Percentiles rank a stretch among this genome's conserved stretches.
These are phyloP conservation scores for Gymnothorax javanicus DNA, from an alignment of 2,797 vertebrate species.

Conservation along the genomic window DNA sequence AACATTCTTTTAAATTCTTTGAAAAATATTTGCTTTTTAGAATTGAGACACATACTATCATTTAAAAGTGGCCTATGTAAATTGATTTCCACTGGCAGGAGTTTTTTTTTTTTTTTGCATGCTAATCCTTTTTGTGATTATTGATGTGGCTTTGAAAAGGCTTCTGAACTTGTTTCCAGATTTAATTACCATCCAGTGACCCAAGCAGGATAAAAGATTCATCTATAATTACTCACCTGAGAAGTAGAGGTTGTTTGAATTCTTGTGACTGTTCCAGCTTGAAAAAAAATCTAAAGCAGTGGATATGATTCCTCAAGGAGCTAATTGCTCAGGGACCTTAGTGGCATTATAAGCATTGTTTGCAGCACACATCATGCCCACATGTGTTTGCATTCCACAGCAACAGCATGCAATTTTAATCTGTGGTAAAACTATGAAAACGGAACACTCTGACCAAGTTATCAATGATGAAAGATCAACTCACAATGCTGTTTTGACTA, in stretches of 20 bases:
- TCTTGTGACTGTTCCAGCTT: constrained; percentile 7
- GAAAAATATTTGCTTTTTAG: constrained; percentile 32
- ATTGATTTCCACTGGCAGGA: constrained; percentile 39
- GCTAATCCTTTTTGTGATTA: constrained; percentile 28
- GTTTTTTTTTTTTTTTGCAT: constrained; percentile 40
- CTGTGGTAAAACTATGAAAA: constrained; percentile 12
- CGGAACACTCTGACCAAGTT: not conserved
- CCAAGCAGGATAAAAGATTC: constrained; percentile 35
- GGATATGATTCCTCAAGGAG: not conserved
- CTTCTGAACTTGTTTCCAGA: constrained; percentile 38
- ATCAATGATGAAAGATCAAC: constrained; percentile 13
- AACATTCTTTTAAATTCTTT: not conserved
- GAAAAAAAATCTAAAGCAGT: not conserved
- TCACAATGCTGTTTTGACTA: constrained; percentile 14
- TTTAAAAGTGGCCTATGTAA: constrained; percentile 36
- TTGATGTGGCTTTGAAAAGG: constrained; percentile 39
- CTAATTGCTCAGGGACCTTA: not conserved
- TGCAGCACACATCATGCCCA: not conserved
- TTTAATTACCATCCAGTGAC: constrained; percentile 40
- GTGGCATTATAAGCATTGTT: not conserved
- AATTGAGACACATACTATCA: constrained; percentile 20
- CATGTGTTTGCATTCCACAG: constrained; percentile 6
- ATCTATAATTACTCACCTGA: constrained; percentile 32
- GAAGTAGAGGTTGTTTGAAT: constrained; percentile 4
- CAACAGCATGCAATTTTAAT: not conserved